These are phyloP conservation scores for Coenonympha arcania DNA, from an alignment of 2,888 invertebrate genomes.

Conservation along the genomic window DNA sequence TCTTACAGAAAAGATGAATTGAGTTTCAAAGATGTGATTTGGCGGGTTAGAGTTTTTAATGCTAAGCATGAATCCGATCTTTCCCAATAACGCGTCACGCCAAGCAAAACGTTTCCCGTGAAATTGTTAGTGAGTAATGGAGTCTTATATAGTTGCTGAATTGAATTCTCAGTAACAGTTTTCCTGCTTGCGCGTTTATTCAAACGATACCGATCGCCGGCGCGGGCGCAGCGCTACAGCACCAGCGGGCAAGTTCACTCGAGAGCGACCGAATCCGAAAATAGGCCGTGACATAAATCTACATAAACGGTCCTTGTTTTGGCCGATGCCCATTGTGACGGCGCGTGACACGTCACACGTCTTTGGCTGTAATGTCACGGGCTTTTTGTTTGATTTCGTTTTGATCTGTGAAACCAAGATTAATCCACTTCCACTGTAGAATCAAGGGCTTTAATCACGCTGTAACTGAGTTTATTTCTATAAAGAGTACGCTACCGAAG, in stretches of 20 bases:
- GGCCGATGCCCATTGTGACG: slow-evolving; percentile 46
- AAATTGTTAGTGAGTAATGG: not conserved
- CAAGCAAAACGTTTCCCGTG: not conserved
- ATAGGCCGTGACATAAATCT: slow-evolving; percentile 70
- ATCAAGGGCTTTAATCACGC: too few species aligned
- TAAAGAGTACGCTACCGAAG: too few species aligned
- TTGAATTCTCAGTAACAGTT: slow-evolving; percentile 8
- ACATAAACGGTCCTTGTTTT: slow-evolving; percentile 64
- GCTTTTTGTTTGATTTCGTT: slow-evolving; percentile 17
- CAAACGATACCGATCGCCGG: slow-evolving; percentile 34
- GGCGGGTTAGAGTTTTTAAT: too few species aligned
- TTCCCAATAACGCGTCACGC: not conserved
- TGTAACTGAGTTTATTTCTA: too few species aligned
- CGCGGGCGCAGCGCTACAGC: slow-evolving; percentile 35
- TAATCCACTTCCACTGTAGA: not conserved
- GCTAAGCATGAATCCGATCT: not conserved
- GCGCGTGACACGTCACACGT: slow-evolving; percentile 13
- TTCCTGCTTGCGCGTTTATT: slow-evolving; percentile 23
- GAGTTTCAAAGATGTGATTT: too few species aligned
- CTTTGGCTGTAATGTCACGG: slow-evolving; percentile 23
- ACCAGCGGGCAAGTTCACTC: slow-evolving; percentile 49
- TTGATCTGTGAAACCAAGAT: not conserved
- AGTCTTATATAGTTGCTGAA: not conserved
- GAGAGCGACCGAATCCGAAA: slow-evolving; percentile 50
- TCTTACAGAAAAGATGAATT: too few species aligned